Conservation (phyloP, 2,888 invertebrate species). For the Metopia argyrocephala region DNA sequence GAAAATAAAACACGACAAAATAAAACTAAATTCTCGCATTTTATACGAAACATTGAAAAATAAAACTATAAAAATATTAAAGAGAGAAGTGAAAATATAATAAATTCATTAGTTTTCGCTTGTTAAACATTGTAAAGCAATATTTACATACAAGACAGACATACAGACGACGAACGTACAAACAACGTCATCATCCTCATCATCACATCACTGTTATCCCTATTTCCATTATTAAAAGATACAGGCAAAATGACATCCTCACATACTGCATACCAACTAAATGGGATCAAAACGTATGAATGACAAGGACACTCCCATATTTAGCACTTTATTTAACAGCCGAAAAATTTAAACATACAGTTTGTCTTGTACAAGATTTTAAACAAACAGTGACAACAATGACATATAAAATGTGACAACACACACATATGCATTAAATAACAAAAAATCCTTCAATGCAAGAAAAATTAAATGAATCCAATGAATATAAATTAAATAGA, state of each 20-base stretch:
- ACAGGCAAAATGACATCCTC: conserved; percentile 16
- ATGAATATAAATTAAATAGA: conserved; percentile 63
- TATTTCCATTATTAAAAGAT: conserved; percentile 7
- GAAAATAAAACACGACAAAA: conserved; percentile 43
- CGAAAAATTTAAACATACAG: conserved; percentile 2
- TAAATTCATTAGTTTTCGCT: conserved; percentile 59
- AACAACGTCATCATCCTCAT: too few relatives aligned
- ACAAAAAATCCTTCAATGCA: conserved; percentile 26
- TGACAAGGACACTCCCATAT: conserved; percentile 74
- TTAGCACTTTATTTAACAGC: conserved; percentile 45
- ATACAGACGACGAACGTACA: not conserved
- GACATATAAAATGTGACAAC: conserved; percentile 27
- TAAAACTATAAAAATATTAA: not conserved
- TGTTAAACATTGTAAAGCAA: conserved; percentile 34
- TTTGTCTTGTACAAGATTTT: not conserved
- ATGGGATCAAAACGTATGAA: conserved; percentile 62
- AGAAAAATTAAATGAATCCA: conserved; percentile 57
- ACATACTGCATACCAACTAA: conserved; percentile 28
- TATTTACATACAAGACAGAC: conserved; percentile 26
- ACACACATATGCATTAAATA: not conserved
- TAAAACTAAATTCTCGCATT: conserved; percentile 27
- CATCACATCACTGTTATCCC: not conserved
- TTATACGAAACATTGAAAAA: too few relatives aligned
- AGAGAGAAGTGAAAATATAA: conserved; percentile 12
- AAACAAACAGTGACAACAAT: conserved; percentile 10